Percentiles rank a stretch among this genome's conserved stretches.
Evolutionary conservation across 2,113 vertebrate species (phyloP).

Genomic region (Tonatia bakeri): DNA sequence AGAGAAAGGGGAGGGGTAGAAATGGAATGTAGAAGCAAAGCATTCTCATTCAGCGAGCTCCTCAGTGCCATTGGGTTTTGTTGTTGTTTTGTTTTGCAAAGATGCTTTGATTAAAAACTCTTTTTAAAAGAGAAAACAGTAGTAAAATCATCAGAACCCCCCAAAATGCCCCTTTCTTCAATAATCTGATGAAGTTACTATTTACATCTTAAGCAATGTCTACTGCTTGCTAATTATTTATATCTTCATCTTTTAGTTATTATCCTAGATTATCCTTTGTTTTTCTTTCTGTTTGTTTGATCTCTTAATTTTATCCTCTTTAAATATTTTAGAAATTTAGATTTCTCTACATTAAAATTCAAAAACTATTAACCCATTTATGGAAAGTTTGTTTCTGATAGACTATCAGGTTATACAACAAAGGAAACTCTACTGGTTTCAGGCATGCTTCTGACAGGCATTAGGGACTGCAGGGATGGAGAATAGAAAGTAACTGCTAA

Average conservation of each 20-base stretch:
- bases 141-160: not conserved
- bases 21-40: not conserved
- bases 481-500: not conserved
- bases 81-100: not conserved
- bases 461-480: not conserved
- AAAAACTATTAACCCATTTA: not conserved
- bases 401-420: not conserved
- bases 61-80: not conserved
- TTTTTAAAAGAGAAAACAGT: not conserved
- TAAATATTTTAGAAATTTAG: slow-evolving; percentile 10
- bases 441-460: not conserved
- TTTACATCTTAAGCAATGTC: not conserved
- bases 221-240: not conserved
- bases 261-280: not conserved
- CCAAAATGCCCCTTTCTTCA: not conserved
- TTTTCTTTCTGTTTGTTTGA: not conserved
- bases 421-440: not conserved
- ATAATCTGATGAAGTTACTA: not conserved
- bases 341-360: not conserved
- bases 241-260: not conserved
- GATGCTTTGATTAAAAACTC: not conserved
- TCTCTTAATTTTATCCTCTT: not conserved
- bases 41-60: not conserved
- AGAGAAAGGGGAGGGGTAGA: not conserved
- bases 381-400: not conserved